phyloP scores from a whole-genome alignment of 2,888 invertebrate species.

The Chrysotoxum bicinctum region DNA sequence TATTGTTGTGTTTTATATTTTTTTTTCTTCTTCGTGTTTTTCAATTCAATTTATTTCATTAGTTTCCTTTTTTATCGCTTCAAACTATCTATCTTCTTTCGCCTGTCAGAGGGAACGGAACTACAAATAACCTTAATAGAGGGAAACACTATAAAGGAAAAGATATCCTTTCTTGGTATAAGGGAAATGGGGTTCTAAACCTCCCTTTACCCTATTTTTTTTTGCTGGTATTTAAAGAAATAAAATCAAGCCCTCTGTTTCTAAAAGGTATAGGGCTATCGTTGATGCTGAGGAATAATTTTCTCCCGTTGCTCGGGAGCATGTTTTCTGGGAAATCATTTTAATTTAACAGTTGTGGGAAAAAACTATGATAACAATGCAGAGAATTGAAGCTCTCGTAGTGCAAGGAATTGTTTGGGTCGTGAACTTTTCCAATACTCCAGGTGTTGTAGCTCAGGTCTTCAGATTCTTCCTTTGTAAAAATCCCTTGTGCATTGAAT shows the following conservation, averaged over 20 bases:
- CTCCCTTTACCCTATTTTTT: neutral
- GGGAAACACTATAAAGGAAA: neutral
- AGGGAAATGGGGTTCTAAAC: neutral
- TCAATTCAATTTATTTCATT: constrained; percentile 29
- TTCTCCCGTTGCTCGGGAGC: neutral
- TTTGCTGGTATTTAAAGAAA: neutral
- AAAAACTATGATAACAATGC: neutral
- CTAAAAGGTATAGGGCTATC: neutral
- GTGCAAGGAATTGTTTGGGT: neutral
- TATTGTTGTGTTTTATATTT: neutral
- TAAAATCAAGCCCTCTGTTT: neutral
- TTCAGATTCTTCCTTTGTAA: neutral
- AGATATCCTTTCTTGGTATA: neutral
- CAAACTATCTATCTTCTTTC: constrained; percentile 1
- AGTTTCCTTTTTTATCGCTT: constrained; percentile 12
- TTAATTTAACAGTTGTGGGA: neutral
- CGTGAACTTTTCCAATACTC: neutral
- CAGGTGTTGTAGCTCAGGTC: neutral
- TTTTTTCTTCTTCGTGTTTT: neutral
- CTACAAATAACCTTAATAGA: constrained; percentile 7
- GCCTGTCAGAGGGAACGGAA: neutral
- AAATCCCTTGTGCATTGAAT: too few relatives aligned
- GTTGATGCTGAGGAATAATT: neutral
- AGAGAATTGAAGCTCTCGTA: neutral
- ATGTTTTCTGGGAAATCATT: neutral